phyloP scores from a whole-genome alignment of 1,140 invertebrate species.

The Bombus vancouverensis region DNA sequence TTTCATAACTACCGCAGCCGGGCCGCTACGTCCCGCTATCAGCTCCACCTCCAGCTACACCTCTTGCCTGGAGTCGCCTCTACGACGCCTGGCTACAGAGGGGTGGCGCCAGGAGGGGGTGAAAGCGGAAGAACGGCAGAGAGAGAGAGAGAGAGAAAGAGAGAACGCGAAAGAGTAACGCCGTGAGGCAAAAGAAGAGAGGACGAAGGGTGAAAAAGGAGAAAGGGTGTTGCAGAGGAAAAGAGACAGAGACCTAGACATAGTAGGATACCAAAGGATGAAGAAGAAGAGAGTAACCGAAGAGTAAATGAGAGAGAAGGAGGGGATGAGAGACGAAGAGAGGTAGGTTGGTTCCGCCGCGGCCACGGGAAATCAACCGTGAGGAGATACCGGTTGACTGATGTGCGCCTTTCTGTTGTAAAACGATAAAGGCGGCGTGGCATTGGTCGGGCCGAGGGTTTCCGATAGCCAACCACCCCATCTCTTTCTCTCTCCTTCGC shows the following conservation, averaged over 20 bases:
- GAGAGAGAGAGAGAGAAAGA: background rate
- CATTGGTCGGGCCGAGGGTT: constrained; percentile 81
- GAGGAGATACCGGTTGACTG: constrained; percentile 83
- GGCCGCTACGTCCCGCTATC: constrained; percentile 73
- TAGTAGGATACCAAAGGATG: constrained; percentile 27
- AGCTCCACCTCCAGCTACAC: constrained; percentile 59
- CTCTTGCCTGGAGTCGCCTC: constrained; percentile 32
- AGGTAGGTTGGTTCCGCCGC: constrained; percentile 66
- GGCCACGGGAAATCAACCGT: constrained; percentile 83
- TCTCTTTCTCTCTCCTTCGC: constrained; percentile 17
- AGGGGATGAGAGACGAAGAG: constrained; percentile 34
- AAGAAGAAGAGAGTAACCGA: constrained; percentile 10
- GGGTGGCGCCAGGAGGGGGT: constrained; percentile 1
- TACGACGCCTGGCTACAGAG: background rate
- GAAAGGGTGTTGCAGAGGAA: background rate
- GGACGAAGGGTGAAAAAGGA: background rate
- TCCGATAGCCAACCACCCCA: constrained; percentile 77
- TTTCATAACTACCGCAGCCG: constrained; percentile 80
- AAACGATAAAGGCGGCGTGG: constrained; percentile 83
- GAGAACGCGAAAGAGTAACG: background rate
- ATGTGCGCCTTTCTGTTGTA: constrained; percentile 83
- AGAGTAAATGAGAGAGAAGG: background rate
- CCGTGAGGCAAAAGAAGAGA: background rate
- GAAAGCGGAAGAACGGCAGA: background rate
- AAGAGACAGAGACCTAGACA: constrained; percentile 6